Percentiles rank a stretch among this genome's conserved stretches.
Conservation (phyloP, 2,797 vertebrate genomes). For the Sardinella longiceps region DNA sequence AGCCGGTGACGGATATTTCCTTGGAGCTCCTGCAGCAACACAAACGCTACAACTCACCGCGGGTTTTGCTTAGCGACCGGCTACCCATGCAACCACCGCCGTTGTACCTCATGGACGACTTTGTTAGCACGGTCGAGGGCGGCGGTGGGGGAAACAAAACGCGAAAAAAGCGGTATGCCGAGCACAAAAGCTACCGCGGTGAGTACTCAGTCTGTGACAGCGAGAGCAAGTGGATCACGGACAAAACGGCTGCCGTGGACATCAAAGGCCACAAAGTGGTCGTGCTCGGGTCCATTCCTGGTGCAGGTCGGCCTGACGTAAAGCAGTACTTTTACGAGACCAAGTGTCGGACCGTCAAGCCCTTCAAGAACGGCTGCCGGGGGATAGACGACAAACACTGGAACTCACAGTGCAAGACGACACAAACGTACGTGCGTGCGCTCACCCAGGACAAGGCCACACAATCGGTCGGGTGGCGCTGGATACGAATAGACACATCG, state of each 20-base stretch:
- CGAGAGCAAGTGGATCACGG: conserved; percentile 90
- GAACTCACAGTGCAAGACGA: conserved; percentile 98
- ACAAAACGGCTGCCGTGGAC: conserved; percentile 90
- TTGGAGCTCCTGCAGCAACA: conserved; percentile 87
- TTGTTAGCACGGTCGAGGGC: conserved; percentile 69
- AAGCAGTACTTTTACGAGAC: conserved; percentile 99
- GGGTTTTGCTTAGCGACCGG: conserved; percentile 90
- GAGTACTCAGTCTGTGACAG: conserved; percentile 97
- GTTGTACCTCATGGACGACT: conserved; percentile 88
- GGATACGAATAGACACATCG: conserved; percentile 98
- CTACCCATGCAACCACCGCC: conserved; percentile 89
- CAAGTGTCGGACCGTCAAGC: conserved; percentile 81
- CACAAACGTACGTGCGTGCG: conserved; percentile 91
- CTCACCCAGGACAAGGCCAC: conserved; percentile 86
- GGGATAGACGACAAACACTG: conserved; percentile 98
- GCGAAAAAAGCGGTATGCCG: conserved; percentile 83
- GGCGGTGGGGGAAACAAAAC: conserved; percentile 79
- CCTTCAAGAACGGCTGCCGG: conserved; percentile 86
- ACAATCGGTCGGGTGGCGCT: conserved; percentile 87
- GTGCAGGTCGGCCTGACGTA: conserved; percentile 76
- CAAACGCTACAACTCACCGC: conserved; percentile 89
- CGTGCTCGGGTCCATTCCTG: conserved; percentile 87
- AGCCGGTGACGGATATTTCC: conserved; percentile 77
- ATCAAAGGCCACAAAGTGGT: conserved; percentile 83
- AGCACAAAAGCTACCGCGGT: conserved; percentile 90